Percentiles rank a stretch among this genome's conserved stretches.
Evolutionary conservation across 2,888 invertebrate genomes (phyloP).

Genomic region (Rotaria magnacalcarata): DNA sequence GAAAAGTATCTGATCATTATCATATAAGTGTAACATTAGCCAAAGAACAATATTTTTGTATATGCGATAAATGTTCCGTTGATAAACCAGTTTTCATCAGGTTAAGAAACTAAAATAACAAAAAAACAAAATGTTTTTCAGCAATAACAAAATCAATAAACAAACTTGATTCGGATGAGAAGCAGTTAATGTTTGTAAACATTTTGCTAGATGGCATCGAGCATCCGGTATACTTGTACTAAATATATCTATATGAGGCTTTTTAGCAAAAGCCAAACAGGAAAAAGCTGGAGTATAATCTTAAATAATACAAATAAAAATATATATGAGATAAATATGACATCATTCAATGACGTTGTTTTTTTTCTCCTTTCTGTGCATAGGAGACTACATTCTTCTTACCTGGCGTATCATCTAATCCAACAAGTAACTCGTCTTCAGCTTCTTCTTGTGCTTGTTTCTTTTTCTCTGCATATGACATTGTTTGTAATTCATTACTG

Average conservation of each 20-base stretch:
- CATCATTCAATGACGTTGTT: background rate
- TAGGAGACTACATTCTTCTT: background rate
- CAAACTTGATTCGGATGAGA: conserved; percentile 5
- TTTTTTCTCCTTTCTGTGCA: background rate
- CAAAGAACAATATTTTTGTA: conserved; percentile 14
- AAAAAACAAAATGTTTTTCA: background rate
- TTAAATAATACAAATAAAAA: background rate
- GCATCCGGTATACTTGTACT: background rate
- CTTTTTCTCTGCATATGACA: background rate
- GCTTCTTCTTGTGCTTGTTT: conserved; percentile 2
- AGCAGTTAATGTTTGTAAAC: background rate
- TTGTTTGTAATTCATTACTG: conserved; percentile 8
- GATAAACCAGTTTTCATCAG: background rate
- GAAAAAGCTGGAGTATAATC: conserved; percentile 31
- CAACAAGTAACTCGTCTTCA: background rate
- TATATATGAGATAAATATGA: background rate
- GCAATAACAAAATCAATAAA: background rate
- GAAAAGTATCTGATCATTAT: background rate
- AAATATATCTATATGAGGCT: conserved; percentile 20
- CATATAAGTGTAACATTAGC: conserved; percentile 9
- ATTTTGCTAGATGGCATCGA: conserved; percentile 24
- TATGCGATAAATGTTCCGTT: background rate
- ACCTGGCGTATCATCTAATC: conserved; percentile 22
- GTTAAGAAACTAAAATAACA: background rate
- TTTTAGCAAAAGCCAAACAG: conserved; percentile 16